Evolutionary conservation across 1,140 invertebrate genomes (phyloP), one percentile per base, ranked within the genome.

Genomic region (Drosophila willistoni): DNA sequence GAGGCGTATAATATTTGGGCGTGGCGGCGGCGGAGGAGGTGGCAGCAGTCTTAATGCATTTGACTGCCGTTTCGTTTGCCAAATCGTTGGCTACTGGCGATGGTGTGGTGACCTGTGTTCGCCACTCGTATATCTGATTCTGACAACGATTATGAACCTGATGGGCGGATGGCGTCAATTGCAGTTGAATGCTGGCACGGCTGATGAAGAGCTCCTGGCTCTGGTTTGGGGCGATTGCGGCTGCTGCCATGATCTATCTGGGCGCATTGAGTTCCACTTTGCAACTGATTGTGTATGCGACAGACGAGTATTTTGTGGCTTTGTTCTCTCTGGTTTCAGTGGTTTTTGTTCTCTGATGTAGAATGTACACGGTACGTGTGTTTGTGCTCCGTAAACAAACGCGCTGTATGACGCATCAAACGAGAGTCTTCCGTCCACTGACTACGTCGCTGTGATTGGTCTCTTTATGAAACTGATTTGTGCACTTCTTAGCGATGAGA

Each of bases 101-200:
- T 36, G 33, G 3, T 0, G 67, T 22, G 7, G 60, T 66, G 47
- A 85, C 73, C 64, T 77, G 70, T 13, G 90, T 91, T 22, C 73
- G 90, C 83, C 83, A 91, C 51, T 82, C 86, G 60, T 89, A 91
- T 63, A 80, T 39, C 7, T 36, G 70, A 5, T 77, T 60, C 9
- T 51, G 13, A 29, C 44, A 56, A 7, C 34, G 19, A 29, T 19
- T 39, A 29, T 7, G 13, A 7, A 12, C 29, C 51, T 29, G 19
- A 9, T 19, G 57, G 41, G 66, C 57, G 47, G 36, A 47, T 25
- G 57, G 64, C 12, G 36, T 39, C 36, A 39, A 39, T 61, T 77
- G 77, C 66, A 91, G 47, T 55, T 90, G 67, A 6, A 91, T 73
- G 39, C 64, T 85, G 41, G 77, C 81, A 25, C 62, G 66, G 59